phyloP scores from a whole-genome alignment of 2,797 vertebrate genomes.

The Buphagus erythrorhynchus region DNA sequence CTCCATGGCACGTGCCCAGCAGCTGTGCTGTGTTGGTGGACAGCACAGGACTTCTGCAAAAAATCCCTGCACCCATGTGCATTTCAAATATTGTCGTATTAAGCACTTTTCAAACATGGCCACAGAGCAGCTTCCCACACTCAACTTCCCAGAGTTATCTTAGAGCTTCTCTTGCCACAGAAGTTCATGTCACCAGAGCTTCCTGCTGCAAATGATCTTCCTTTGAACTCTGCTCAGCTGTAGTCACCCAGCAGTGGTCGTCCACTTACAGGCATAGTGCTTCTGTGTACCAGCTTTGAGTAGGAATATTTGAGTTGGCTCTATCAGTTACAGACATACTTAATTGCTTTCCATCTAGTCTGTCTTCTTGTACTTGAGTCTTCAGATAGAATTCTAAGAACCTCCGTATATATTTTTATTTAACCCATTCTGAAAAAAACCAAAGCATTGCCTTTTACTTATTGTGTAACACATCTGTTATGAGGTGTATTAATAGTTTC shows the following conservation, averaged over 20 bases:
- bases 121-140: neutral
- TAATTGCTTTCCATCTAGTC: neutral
- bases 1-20: accelerated
- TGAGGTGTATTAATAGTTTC: neutral
- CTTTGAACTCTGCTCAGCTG: neutral
- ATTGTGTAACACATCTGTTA: neutral
- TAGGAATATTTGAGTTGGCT: neutral
- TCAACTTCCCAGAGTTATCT: neutral
- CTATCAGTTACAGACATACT: neutral
- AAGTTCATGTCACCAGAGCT: neutral
- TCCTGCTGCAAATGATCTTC: neutral
- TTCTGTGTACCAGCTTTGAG: neutral
- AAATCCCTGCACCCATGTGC: neutral
- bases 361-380: neutral
- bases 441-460: neutral
- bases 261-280: neutral
- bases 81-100: neutral
- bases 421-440: neutral
- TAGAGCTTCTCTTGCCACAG: neutral
- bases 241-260: neutral
- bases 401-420: neutral
- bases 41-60: neutral
- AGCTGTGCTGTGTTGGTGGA: neutral
- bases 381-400: neutral
- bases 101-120: accelerated